Evolutionary conservation across 92 coral and sea anemone genomes (phyloP).

Genomic region (Palythoa grandis): DNA sequence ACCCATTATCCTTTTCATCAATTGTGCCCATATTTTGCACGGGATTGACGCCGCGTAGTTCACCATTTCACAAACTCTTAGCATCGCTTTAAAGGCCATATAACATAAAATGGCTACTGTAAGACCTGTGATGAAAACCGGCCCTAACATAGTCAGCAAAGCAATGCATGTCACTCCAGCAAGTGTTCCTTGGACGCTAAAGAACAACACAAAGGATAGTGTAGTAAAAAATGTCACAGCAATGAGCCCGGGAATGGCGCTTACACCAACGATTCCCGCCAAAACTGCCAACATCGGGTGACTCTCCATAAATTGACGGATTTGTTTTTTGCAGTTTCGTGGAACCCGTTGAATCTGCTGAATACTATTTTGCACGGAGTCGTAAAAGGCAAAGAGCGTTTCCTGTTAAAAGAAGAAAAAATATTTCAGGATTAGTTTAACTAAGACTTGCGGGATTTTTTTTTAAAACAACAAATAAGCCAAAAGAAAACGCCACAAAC

Average conservation of each 20-base stretch:
- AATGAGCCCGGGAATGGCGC: not conserved
- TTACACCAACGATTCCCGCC: not conserved
- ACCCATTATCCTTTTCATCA: too few species aligned
- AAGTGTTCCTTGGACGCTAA: not conserved
- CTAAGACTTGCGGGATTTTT: too few species aligned
- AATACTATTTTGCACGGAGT: not conserved
- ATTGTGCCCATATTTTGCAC: not conserved
- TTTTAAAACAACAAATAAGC: too few species aligned
- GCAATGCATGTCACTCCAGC: conserved; percentile 7
- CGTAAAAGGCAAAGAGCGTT: not conserved
- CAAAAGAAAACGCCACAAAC: too few species aligned
- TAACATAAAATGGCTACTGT: not conserved
- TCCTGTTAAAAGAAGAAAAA: not conserved
- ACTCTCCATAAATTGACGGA: not conserved
- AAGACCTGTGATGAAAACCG: not conserved
- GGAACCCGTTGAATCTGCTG: not conserved
- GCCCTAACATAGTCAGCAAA: not conserved
- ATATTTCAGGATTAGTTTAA: not conserved
- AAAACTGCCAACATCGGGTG: not conserved
- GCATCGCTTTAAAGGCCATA: not conserved
- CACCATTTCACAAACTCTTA: not conserved
- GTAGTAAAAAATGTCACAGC: not conserved
- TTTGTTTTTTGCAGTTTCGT: not conserved
- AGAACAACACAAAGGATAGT: not conserved
- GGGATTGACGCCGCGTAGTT: not conserved